Conservation (phyloP, 2,888 invertebrate genomes). For the Erebia palarica region DNA sequence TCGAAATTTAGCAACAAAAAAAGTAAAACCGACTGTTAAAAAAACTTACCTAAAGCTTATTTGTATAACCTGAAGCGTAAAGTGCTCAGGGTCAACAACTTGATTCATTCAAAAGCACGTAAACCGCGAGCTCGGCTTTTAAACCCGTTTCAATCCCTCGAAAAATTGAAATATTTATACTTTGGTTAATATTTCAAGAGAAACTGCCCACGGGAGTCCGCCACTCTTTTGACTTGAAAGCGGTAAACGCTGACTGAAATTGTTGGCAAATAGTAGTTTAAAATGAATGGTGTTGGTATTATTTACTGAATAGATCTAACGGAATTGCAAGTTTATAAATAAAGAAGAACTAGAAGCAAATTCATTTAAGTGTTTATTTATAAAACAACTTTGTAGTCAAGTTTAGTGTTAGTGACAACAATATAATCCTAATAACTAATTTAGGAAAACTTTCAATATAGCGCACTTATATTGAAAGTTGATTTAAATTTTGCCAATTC, state of each 20-base stretch:
- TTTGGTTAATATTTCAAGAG: constrained; percentile 23
- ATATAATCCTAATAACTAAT: no score
- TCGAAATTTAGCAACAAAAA: neutral
- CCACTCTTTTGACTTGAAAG: constrained; percentile 11
- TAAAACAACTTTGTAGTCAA: no score
- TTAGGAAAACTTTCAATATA: no score
- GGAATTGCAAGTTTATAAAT: no score
- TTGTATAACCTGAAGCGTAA: constrained; percentile 31
- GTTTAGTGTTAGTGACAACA: no score
- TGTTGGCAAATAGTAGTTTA: neutral
- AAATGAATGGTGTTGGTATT: constrained; percentile 2
- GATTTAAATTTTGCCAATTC: no score
- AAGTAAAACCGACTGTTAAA: constrained; percentile 6
- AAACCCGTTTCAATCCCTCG: constrained; percentile 31
- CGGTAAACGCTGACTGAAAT: constrained; percentile 11
- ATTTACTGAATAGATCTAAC: no score
- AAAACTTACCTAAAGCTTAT: constrained; percentile 28
- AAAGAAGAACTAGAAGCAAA: no score
- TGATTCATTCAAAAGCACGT: constrained; percentile 38
- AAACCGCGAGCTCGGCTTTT: constrained; percentile 34
- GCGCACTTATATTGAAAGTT: no score
- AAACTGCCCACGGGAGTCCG: constrained; percentile 7
- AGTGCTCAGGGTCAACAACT: constrained; percentile 29
- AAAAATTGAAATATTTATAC: constrained; percentile 30
- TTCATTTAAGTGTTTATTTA: no score